These are phyloP conservation scores for Diachrysia chrysitis DNA, from an alignment of 2,888 invertebrate genomes.

Conservation along the genomic window DNA sequence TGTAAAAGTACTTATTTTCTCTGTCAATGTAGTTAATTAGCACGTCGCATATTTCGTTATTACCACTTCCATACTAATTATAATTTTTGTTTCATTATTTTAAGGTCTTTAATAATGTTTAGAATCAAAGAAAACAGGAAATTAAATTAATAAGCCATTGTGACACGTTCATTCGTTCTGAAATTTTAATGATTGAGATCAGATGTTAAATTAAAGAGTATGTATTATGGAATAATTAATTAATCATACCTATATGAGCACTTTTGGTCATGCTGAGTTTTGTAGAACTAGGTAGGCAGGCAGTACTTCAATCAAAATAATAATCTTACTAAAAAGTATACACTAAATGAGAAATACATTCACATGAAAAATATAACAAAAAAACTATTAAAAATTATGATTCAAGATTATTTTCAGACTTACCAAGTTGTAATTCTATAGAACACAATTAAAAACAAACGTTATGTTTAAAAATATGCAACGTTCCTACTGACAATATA, in stretches of 20 bases:
- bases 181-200: background rate
- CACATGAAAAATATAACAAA: no score
- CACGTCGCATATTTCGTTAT: slow-evolving; percentile 36
- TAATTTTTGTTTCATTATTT: slow-evolving; percentile 43
- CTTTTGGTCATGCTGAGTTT: background rate
- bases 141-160: background rate
- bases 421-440: no score
- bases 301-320: background rate
- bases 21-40: background rate
- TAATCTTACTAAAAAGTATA: no score
- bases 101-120: slow-evolving; percentile 39
- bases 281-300: background rate
- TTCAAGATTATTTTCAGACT: no score
- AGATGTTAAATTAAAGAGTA: background rate
- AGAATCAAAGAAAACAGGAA: slow-evolving; percentile 30
- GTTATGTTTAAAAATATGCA: background rate
- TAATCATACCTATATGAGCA: background rate
- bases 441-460: background rate
- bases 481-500: background rate
- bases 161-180: background rate
- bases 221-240: no score
- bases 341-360: no score
- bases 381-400: no score
- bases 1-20: background rate
- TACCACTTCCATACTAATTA: slow-evolving; percentile 21